phyloP scores from a whole-genome alignment of 2,113 vertebrate genomes.

The Anguilla japonica region DNA sequence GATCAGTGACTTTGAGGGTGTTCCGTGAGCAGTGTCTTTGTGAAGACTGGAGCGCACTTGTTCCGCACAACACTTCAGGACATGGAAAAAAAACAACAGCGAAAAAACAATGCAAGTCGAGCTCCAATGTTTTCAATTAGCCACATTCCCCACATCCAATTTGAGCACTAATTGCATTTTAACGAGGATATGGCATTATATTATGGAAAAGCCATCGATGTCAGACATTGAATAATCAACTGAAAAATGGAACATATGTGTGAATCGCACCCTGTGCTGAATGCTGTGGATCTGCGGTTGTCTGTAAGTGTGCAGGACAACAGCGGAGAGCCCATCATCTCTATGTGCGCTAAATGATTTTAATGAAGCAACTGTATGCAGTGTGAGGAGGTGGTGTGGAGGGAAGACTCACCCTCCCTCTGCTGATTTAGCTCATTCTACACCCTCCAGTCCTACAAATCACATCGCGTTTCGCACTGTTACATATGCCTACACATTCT shows the following conservation, averaged over 20 bases:
- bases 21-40: slow-evolving; percentile 8
- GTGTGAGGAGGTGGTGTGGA: background rate
- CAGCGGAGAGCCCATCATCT: background rate
- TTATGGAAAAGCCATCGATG: background rate
- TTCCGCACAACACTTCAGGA: slow-evolving; percentile 14
- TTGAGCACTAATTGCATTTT: slow-evolving; percentile 60
- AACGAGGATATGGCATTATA: slow-evolving; percentile 36
- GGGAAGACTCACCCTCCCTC: background rate
- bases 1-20: slow-evolving; percentile 29
- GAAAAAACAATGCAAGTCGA: background rate
- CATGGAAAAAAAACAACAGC: background rate
- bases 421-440: background rate
- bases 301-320: background rate
- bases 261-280: background rate
- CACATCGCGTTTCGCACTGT: background rate
- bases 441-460: background rate
- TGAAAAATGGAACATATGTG: background rate
- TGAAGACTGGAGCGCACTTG: slow-evolving; percentile 21
- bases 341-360: background rate
- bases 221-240: background rate
- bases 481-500: background rate
- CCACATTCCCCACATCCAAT: slow-evolving; percentile 50
- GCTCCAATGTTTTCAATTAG: slow-evolving; percentile 51
- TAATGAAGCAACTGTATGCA: background rate
- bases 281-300: background rate